Evolutionary conservation across 1,140 invertebrate genomes (phyloP), one percentile per base, ranked within the genome.

Genomic region (Bombus difficillimus): DNA sequence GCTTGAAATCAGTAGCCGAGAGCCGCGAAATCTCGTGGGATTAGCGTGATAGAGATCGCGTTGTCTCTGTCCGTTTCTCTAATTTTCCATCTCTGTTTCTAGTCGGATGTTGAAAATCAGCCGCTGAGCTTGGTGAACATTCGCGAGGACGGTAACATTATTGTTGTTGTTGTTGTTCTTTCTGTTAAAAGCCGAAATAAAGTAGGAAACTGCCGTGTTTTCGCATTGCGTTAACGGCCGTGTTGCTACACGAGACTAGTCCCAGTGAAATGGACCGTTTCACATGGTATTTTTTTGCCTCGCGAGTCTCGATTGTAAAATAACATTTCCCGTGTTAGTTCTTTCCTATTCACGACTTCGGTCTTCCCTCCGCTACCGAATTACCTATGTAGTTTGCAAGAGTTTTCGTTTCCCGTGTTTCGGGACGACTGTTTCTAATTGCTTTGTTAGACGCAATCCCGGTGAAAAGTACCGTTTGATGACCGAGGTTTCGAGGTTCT

Each of bases 241-340:
- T 37, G 32, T 62, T 37, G 47, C 37, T 81, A 64, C 43, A 39
- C 53, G 25, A 57, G 18, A 37, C 37, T 83, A 75, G 59, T 85
- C 41, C 34, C 81, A 74, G 59, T 81, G 84, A 91, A 92, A 90
- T 81, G 86, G 85, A 39, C 87, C 84, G 79, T 92, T 91, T 90
- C 88, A 74, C 68, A 81, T 85, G 74, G 76, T 32, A 22, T 81
- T 75, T 62, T 64, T 39, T 57, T 25, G n/a, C n/a, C 69, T 6
- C 43, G 9, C 57, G 25, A 12, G 1, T 68, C 78, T 32, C 62
- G 66, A 80, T 85, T 85, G 79, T 87, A 83, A 85, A 86, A 90
- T 85, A 82, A 85, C 87, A 87, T 85, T 72, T 59, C 39, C 37
- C 34, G 41, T 81, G 75, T 32, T 75, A 69, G 68, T 84, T 83